These are phyloP conservation scores for Eupithecia pulchellata DNA, from an alignment of 2,888 invertebrate species.

Conservation along the genomic window DNA sequence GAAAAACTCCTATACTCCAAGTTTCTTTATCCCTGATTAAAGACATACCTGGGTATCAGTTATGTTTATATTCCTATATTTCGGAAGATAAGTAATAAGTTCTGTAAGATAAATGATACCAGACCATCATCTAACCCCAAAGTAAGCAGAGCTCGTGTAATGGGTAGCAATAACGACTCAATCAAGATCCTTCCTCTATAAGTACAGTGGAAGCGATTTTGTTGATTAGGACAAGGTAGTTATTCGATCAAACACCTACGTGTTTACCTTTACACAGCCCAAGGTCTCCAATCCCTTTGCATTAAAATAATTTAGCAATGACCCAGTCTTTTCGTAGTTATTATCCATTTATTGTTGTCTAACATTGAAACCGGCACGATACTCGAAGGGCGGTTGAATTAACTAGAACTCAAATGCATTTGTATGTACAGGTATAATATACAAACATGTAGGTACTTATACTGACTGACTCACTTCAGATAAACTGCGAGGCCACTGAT, in stretches of 20 bases:
- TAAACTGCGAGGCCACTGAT: conserved; percentile 67
- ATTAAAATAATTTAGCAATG: conserved; percentile 43
- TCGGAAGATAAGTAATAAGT: too few relatives aligned
- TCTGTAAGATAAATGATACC: too few relatives aligned
- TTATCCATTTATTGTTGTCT: conserved; percentile 45
- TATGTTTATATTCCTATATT: too few relatives aligned
- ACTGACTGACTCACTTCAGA: conserved; percentile 68
- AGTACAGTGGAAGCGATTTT: neutral
- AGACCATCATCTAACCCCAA: too few relatives aligned
- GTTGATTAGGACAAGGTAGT: neutral
- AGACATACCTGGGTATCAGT: too few relatives aligned
- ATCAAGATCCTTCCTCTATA: neutral
- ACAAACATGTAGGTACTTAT: conserved; percentile 22
- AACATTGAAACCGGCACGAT: conserved; percentile 65
- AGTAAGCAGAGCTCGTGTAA: too few relatives aligned
- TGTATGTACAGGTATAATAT: conserved; percentile 41
- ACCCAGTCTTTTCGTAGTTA: conserved; percentile 43
- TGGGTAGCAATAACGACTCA: too few relatives aligned
- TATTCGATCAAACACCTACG: conserved; percentile 16
- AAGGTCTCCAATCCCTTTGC: conserved; percentile 39
- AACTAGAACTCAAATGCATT: conserved; percentile 56
- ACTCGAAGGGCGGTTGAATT: conserved; percentile 64
- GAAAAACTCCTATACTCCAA: too few relatives aligned
- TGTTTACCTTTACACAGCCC: conserved; percentile 27
- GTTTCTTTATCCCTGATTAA: too few relatives aligned